Evolutionary conservation across 2,888 invertebrate species (phyloP).

Genomic region (Calameuta pallipes): DNA sequence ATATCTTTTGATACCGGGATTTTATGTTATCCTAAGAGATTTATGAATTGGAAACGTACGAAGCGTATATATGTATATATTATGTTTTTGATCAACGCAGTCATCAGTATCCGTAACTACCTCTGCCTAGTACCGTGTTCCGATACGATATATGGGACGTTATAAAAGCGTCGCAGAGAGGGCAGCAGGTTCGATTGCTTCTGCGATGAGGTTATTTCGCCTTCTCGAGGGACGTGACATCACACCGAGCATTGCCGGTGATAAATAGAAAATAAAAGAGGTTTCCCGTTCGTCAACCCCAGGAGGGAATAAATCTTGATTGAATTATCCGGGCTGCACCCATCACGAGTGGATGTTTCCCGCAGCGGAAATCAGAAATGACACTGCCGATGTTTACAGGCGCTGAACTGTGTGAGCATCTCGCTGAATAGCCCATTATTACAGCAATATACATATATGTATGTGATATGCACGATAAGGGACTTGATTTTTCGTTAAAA

Average conservation of each 20-base stretch:
- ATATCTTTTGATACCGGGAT: background rate
- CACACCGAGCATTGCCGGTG: slow-evolving; percentile 7
- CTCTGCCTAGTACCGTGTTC: background rate
- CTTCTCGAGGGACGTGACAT: slow-evolving; percentile 6
- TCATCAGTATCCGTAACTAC: background rate
- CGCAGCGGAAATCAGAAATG: slow-evolving; percentile 5
- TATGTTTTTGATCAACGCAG: background rate
- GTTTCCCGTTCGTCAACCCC: slow-evolving; percentile 7
- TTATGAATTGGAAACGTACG: background rate
- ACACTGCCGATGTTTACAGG: background rate
- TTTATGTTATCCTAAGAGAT: background rate
- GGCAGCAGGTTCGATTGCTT: slow-evolving; percentile 8
- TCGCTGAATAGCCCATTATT: background rate
- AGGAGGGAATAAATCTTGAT: slow-evolving; percentile 5
- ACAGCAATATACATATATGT: background rate
- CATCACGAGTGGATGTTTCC: background rate
- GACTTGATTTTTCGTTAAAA: background rate
- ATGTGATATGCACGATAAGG: background rate
- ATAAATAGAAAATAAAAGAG: slow-evolving; percentile 12
- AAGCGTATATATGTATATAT: background rate
- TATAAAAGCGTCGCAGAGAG: slow-evolving; percentile 8
- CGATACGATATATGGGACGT: background rate
- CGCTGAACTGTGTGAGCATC: background rate
- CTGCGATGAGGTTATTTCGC: slow-evolving; percentile 9
- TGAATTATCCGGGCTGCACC: background rate